Conservation (phyloP, 2,113 vertebrate genomes). For the Shinisaurus crocodilurus region DNA sequence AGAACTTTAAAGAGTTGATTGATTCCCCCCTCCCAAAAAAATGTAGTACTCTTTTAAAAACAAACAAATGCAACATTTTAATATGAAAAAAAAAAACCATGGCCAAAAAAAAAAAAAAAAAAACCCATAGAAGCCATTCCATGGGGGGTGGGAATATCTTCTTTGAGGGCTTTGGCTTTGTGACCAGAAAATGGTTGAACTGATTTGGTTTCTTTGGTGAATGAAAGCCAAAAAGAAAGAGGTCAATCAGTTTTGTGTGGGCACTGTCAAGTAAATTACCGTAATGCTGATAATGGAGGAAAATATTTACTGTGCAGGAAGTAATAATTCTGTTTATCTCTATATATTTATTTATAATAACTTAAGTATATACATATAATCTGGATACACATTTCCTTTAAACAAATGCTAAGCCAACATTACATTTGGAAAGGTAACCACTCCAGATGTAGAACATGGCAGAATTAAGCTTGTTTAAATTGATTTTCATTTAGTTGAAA, state of each 20-base stretch:
- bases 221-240: background rate
- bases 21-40: background rate
- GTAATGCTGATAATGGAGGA: background rate
- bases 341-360: constrained; percentile 12
- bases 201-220: background rate
- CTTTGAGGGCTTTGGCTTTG: background rate
- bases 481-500: background rate
- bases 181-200: background rate
- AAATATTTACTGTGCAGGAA: background rate
- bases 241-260: background rate
- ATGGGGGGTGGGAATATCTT: background rate
- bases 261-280: background rate
- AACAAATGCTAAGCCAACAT: background rate
- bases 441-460: background rate
- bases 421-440: background rate
- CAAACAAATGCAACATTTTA: background rate
- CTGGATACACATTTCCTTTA: background rate
- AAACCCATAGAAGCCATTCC: background rate
- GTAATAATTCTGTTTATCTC: constrained; percentile 10
- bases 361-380: background rate
- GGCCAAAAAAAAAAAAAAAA: background rate
- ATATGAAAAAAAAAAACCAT: background rate
- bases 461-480: background rate
- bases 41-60: background rate
- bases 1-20: constrained; percentile 26